A percentile compares a stretch with the other conserved stretches of the same genome.
Conservation (phyloP, 2,888 invertebrate species). For the Caenorhabditis imperialis region DNA sequence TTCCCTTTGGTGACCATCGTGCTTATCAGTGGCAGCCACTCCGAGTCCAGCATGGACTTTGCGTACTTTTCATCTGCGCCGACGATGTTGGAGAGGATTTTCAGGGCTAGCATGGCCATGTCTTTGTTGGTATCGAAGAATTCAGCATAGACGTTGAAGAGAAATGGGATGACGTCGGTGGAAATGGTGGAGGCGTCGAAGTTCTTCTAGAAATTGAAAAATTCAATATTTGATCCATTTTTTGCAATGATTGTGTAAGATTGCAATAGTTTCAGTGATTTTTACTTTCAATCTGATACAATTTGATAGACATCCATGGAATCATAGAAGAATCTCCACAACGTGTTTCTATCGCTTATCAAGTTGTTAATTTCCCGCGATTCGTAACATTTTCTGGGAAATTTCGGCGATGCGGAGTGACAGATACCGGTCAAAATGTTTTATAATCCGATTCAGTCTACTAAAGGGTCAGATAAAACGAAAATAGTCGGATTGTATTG, state of each 20-base stretch:
- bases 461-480: too few species aligned
- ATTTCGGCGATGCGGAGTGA: too few species aligned
- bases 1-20: slow-evolving; percentile 62
- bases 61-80: slow-evolving; percentile 63
- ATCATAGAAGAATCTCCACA: too few species aligned
- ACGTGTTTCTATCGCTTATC: too few species aligned
- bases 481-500: too few species aligned
- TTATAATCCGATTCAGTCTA: too few species aligned
- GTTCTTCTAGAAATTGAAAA: slow-evolving; percentile 40
- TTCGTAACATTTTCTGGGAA: too few species aligned
- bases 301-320: neutral
- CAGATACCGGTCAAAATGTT: too few species aligned
- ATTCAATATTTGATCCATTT: slow-evolving; percentile 1
- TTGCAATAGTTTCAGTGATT: neutral
- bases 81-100: slow-evolving; percentile 72
- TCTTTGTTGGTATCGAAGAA: slow-evolving; percentile 48
- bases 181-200: slow-evolving; percentile 44
- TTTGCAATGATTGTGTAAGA: slow-evolving; percentile 5
- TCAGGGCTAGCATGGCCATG: slow-evolving; percentile 57
- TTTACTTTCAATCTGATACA: neutral
- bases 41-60: slow-evolving; percentile 60
- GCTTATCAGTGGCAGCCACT: slow-evolving; percentile 69
- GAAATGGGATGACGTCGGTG: slow-evolving; percentile 55
- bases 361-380: too few species aligned
- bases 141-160: slow-evolving; percentile 55